A percentile compares a stretch with the other conserved stretches of the same genome.
These are phyloP conservation scores for Selenia dentaria DNA, from an alignment of 2,888 invertebrate genomes.

Conservation along the genomic window DNA sequence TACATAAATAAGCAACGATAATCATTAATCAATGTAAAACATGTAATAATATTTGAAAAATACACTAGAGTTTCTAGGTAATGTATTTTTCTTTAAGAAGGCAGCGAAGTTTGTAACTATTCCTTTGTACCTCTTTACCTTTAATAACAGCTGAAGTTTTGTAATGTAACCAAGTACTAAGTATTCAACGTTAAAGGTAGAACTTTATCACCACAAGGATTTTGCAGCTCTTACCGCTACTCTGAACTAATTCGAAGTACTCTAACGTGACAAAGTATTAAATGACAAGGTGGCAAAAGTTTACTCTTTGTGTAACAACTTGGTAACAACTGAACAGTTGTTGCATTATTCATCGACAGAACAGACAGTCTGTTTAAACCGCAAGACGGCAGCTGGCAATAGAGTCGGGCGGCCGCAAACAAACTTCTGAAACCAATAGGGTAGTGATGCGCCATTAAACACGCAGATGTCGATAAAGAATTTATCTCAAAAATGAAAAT, in stretches of 20 bases:
- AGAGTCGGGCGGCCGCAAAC: constrained; percentile 35
- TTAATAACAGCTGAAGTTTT: too few relatives aligned
- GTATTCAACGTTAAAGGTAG: neutral
- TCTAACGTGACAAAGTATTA: constrained; percentile 14
- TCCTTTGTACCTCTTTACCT: too few relatives aligned
- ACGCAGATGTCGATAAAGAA: constrained; percentile 9
- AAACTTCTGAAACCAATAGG: constrained; percentile 42
- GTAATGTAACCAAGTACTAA: too few relatives aligned
- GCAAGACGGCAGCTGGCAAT: constrained; percentile 36
- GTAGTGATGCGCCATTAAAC: constrained; percentile 29
- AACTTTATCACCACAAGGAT: constrained; percentile 1
- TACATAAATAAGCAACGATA: too few relatives aligned
- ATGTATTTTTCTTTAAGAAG: too few relatives aligned
- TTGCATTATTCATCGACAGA: constrained; percentile 36
- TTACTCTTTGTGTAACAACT: constrained; percentile 25
- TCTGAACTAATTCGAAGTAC: constrained; percentile 15
- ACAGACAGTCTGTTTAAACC: constrained; percentile 36
- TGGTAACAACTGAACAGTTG: too few relatives aligned
- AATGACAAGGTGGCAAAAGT: constrained; percentile 18
- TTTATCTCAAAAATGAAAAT: too few relatives aligned
- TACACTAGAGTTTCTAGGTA: too few relatives aligned
- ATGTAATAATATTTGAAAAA: too few relatives aligned
- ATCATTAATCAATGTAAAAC: too few relatives aligned
- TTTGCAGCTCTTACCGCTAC: neutral
- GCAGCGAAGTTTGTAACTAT: too few relatives aligned